Conservation (phyloP, 35 echinoderm and acorn worm species). For the Chiridota heheva region DNA sequence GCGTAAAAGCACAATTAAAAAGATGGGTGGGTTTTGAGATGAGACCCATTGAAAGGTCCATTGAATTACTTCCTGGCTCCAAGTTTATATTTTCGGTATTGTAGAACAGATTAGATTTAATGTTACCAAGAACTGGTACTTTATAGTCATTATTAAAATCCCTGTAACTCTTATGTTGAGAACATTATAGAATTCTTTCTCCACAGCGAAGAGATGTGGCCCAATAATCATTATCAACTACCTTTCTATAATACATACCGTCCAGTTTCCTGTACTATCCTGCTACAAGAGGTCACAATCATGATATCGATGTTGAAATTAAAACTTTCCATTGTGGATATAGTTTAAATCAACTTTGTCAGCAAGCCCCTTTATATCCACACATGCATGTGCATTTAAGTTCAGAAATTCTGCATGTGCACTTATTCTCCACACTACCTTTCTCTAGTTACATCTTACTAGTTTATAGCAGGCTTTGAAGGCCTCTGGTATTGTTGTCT, state of each 20-base stretch:
- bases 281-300: background rate
- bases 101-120: no score
- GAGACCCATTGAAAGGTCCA: no score
- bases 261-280: background rate
- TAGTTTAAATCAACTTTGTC: background rate
- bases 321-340: background rate
- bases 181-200: background rate
- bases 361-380: background rate
- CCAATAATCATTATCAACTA: background rate
- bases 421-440: background rate
- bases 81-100: no score
- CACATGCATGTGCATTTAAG: slow-evolving; percentile 5
- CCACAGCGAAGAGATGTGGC: background rate
- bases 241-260: background rate
- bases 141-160: no score
- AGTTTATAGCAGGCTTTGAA: slow-evolving; percentile 3
- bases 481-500: slow-evolving; percentile 24
- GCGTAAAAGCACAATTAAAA: no score
- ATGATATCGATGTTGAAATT: background rate
- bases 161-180: no score
- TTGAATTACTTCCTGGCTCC: no score
- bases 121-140: no score
- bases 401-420: background rate
- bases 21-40: no score
- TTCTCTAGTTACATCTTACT: background rate